Conservation (phyloP, 2,888 invertebrate genomes). For the Thysanoteuthis rhombus region DNA sequence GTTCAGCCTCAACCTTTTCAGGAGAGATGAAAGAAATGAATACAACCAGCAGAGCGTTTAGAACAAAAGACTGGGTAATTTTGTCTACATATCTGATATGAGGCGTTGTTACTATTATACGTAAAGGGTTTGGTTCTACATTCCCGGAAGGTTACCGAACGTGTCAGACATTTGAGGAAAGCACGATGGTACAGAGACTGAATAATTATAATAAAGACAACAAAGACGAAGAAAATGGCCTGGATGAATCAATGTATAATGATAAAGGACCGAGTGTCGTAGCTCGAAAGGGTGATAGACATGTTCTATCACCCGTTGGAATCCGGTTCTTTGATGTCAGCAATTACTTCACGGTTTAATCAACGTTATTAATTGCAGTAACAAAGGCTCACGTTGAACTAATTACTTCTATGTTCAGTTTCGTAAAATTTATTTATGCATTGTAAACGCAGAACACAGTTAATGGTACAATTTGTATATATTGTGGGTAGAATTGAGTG, state of each 20-base stretch:
- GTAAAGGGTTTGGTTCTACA: neutral
- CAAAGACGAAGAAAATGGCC: neutral
- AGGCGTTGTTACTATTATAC: neutral
- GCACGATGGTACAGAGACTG: neutral
- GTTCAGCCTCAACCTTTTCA: too few relatives aligned
- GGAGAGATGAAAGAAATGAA: neutral
- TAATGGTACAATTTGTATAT: too few relatives aligned
- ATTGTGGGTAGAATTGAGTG: too few relatives aligned
- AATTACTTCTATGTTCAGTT: neutral
- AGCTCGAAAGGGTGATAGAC: neutral
- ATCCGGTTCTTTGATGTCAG: neutral
- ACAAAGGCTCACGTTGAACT: neutral
- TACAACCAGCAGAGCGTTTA: neutral
- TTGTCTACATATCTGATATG: neutral
- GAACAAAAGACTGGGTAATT: neutral
- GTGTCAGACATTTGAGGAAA: neutral
- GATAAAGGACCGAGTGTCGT: neutral
- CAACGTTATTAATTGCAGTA: neutral
- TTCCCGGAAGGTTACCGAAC: neutral
- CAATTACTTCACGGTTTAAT: neutral
- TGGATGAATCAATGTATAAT: neutral
- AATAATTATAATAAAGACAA: neutral
- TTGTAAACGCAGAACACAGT: too few relatives aligned
- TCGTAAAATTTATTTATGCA: neutral
- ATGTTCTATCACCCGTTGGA: neutral